phyloP scores from a whole-genome alignment of 1,140 invertebrate genomes.

The Thaumatotibia leucotreta region DNA sequence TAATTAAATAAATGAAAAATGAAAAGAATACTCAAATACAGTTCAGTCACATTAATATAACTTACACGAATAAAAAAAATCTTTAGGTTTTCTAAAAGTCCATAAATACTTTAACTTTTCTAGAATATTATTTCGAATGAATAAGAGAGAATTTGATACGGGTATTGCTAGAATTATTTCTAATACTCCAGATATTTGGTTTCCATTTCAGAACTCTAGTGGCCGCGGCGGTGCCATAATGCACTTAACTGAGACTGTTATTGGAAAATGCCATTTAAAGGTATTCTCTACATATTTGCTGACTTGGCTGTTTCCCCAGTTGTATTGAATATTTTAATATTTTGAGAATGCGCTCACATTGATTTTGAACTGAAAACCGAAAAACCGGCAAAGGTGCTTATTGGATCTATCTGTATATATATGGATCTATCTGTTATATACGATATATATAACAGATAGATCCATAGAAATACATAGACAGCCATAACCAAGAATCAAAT shows the following conservation, averaged over 20 bases:
- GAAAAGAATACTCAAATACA: too few relatives aligned
- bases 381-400: too few relatives aligned
- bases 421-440: too few relatives aligned
- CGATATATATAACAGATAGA: too few relatives aligned
- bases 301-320: not conserved
- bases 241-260: not conserved
- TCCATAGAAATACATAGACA: too few relatives aligned
- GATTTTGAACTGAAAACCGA: not conserved
- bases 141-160: not conserved
- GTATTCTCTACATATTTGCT: not conserved
- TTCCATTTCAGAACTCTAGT: constrained; percentile 1
- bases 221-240: not conserved
- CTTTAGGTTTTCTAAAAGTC: too few relatives aligned
- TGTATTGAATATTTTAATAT: not conserved
- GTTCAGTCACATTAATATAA: too few relatives aligned
- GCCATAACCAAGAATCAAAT: too few relatives aligned
- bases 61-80: too few relatives aligned
- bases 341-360: not conserved
- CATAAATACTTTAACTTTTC: too few relatives aligned
- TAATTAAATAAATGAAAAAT: too few relatives aligned
- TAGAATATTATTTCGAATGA: not conserved
- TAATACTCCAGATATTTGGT: not conserved
- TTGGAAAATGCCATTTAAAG: not conserved
- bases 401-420: too few relatives aligned
- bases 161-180: not conserved